These are phyloP conservation scores for Tachystola acroxantha DNA, from an alignment of 2,888 invertebrate genomes.

Conservation along the genomic window DNA sequence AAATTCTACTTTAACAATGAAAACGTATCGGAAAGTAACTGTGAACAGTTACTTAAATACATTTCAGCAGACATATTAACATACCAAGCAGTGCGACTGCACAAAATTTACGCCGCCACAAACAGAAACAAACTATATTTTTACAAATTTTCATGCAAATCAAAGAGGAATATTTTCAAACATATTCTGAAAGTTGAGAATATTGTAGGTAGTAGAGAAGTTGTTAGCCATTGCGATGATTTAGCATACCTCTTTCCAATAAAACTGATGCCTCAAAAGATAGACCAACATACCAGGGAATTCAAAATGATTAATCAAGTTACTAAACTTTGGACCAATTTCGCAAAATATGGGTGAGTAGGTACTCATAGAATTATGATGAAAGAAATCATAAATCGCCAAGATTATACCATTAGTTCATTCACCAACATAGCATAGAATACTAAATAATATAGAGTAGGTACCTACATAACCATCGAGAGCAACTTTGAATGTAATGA, in stretches of 20 bases:
- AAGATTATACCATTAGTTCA: too few species aligned
- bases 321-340: slow-evolving; percentile 53
- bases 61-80: not conserved
- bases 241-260: slow-evolving; percentile 39
- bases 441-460: too few species aligned
- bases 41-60: slow-evolving; percentile 22
- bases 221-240: slow-evolving; percentile 41
- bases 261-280: slow-evolving; percentile 20
- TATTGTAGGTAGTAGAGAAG: slow-evolving; percentile 16
- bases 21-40: slow-evolving; percentile 23
- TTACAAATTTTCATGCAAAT: slow-evolving; percentile 45
- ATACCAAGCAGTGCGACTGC: slow-evolving; percentile 1
- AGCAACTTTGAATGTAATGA: too few species aligned
- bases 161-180: slow-evolving; percentile 38
- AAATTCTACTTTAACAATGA: slow-evolving; percentile 35
- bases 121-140: slow-evolving; percentile 33
- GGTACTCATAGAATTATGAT: too few species aligned
- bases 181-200: slow-evolving; percentile 20
- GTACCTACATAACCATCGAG: too few species aligned
- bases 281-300: slow-evolving; percentile 26
- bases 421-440: too few species aligned
- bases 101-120: slow-evolving; percentile 25
- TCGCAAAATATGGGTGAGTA: slow-evolving; percentile 55
- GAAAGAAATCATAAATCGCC: too few species aligned
- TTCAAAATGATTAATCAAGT: slow-evolving; percentile 39